A percentile compares a stretch with the other conserved stretches of the same genome.
These are phyloP conservation scores for Reticulitermes lucifugus DNA, from an alignment of 2,888 invertebrate species.

Conservation along the genomic window DNA sequence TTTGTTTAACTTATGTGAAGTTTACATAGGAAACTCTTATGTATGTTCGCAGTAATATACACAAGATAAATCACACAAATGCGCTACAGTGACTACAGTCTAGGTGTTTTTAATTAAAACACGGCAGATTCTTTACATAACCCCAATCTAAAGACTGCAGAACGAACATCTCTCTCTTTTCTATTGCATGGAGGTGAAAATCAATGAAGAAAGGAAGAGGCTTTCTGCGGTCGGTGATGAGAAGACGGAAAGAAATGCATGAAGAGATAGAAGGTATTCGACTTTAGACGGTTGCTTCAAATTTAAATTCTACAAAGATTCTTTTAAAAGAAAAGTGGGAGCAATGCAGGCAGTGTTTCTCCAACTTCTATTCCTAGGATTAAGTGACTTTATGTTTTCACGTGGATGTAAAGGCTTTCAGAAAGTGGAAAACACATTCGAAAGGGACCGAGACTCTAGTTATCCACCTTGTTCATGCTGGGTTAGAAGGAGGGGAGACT, in stretches of 20 bases:
- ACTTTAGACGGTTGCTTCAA: background rate
- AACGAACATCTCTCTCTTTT: slow-evolving; percentile 20
- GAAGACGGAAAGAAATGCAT: background rate
- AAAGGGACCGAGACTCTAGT: background rate
- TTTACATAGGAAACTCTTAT: no score
- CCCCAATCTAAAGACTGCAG: background rate
- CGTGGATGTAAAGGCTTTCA: slow-evolving; percentile 28
- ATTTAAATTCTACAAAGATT: slow-evolving; percentile 34
- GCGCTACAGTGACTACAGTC: background rate
- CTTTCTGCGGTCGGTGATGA: background rate
- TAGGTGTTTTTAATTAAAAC: slow-evolving; percentile 21
- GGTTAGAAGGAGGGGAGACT: background rate
- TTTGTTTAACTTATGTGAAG: no score
- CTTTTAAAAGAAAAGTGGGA: slow-evolving; percentile 13
- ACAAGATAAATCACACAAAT: background rate
- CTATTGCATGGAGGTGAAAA: slow-evolving; percentile 3
- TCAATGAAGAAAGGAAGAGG: background rate
- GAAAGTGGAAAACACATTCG: slow-evolving; percentile 24
- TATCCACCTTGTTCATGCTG: background rate
- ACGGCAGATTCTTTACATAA: slow-evolving; percentile 9
- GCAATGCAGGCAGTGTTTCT: slow-evolving; percentile 4
- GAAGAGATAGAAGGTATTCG: background rate
- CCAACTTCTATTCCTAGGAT: slow-evolving; percentile 29
- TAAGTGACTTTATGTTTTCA: slow-evolving; percentile 27
- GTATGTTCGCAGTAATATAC: no score